Base-by-base conservation (phyloP, 2,113 vertebrate species). In the Neodontobutis hainanensis region DNA sequence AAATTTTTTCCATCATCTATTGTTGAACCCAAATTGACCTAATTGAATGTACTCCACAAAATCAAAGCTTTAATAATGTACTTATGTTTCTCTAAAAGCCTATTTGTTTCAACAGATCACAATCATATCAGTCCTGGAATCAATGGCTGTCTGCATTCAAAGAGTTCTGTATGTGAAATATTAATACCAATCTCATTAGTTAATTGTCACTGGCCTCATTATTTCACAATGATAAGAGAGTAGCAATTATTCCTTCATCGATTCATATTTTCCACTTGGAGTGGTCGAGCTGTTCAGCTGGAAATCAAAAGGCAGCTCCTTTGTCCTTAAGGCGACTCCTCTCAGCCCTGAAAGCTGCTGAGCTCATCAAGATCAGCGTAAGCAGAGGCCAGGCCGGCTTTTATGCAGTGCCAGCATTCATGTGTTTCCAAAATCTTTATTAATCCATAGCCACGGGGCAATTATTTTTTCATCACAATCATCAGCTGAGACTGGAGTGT, bases 381-480 rank as follows among this genome's bases (percentile, higher is more conserved):
- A 58, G 44, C 0, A 3, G 35, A 3, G 45, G 8, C 11, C 11
- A 11, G 2, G 52, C 73, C 65, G 6, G 14, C 60, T 70, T 68
- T 72, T 40, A 36, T 75, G 51, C n/a, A 44, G 44, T 2, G 16
- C 52, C 53, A 73, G 62, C 2, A 11, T 60, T 71, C 57, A 34
- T 32, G 27, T 53, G 16, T 47, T 70, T 72, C 58, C 44, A 77
- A 77, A 62, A 68, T 73, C 65, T 50, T 32, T 55, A 63, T 43
- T 1, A 43, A 50, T 63, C 50, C 11, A 3, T 58, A 15, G 4
- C 68, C 35, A 66, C 3, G 0, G 47, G 49, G 19, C 70, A 82
- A 82, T 80, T 78, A 71, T 71, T 71, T 70, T 61, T 65, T 75
- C 65, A 61, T 80, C 27, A 19, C 34, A 53, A 58, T 38, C 32